These are phyloP conservation scores for Phalacrocorax brasilianus DNA, from an alignment of 2,113 vertebrate species.

Conservation along the genomic window DNA sequence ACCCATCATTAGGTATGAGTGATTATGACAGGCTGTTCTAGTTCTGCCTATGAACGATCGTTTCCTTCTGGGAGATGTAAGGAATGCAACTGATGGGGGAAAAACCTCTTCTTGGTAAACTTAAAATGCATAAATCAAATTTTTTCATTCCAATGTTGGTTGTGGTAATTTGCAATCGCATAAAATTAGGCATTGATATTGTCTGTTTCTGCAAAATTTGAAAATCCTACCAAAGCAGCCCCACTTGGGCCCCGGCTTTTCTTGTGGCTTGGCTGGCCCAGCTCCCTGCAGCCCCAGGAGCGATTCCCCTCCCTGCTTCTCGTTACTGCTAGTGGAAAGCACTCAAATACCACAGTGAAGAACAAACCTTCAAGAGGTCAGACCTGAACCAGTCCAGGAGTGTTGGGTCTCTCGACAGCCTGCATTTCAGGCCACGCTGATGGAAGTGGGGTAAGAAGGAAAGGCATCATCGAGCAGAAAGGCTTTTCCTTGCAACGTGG, in stretches of 20 bases:
- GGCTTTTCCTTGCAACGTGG: background rate
- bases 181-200: background rate
- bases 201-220: background rate
- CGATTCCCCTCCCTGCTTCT: background rate
- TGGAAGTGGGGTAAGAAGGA: background rate
- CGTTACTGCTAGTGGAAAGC: background rate
- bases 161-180: background rate
- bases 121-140: background rate
- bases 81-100: background rate
- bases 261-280: fast-evolving
- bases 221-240: background rate
- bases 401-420: fast-evolving
- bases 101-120: background rate
- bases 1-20: conserved; percentile 26
- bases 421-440: fast-evolving
- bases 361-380: background rate
- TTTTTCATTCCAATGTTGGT: background rate
- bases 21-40: conserved; percentile 4
- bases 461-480: fast-evolving
- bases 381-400: background rate
- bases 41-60: background rate
- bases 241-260: background rate
- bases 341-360: background rate
- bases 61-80: conserved; percentile 35
- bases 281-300: background rate